Evolutionary conservation across 2,888 invertebrate species (phyloP), one percentile per base, ranked within the genome.

Genomic region (Sturmia bella): DNA sequence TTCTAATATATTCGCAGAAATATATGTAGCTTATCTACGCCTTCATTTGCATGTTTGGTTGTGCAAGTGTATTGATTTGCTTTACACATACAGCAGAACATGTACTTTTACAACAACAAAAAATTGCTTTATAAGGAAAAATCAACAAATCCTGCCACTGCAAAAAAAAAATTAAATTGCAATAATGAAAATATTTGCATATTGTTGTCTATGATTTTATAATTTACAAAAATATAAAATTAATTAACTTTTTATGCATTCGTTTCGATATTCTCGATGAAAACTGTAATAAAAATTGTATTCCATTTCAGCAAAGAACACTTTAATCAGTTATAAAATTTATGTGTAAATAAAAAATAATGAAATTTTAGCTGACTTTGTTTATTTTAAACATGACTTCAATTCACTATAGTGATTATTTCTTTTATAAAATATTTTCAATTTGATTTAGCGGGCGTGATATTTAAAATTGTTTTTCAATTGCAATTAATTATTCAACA

Each of bases 181-280:
- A n/a, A 41, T 57, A 48, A 39, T 39, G 17, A 12, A 66, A 69
- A 69, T 48, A 74, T 64, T 74, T 57, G 54, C 75, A 66, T 66
- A 57, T 50, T 76, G 59, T 61, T 50, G 61, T 68, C 43, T 21
- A 61, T 76, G 81, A 64, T 69, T 81, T 73, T 73, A 59, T 63
- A 73, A 77, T 73, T 81, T 77, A 64, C 56, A 81, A 77, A 57
- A 73, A 73, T 73, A 64, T 57, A 52, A 81, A 81, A 73, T 81
- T 77, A 81, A 81, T 81, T 81, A 81, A 81, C 77, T 73, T 81
- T 81, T 81, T 59, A 43, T 68, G 15, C 15, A 73, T 57, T 57
- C 41, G 69, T 27, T 57, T 39, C 32, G 13, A 39, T 43, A 13
- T 2, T 17, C 7, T 15, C 24, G 15, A 32, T 64, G 4, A 70